These are phyloP conservation scores for Melanotaenia duboulayi DNA, from an alignment of 2,113 vertebrate genomes.

Conservation along the genomic window DNA sequence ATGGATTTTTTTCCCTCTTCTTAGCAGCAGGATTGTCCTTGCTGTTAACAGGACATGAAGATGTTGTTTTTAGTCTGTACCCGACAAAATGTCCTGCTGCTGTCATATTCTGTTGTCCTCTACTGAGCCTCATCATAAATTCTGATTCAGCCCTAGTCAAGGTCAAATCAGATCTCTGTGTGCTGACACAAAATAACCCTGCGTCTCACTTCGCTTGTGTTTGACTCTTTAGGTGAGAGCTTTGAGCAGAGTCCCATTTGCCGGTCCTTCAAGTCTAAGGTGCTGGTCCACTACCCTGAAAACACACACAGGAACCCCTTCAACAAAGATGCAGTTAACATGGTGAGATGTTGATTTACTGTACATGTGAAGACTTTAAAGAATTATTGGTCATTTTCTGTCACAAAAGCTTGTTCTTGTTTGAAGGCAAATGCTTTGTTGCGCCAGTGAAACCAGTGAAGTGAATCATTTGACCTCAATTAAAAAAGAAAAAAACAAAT, in stretches of 20 bases:
- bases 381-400: not conserved
- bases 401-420: not conserved
- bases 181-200: not conserved
- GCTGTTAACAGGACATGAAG: conserved; percentile 18
- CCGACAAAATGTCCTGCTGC: conserved; percentile 34
- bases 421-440: conserved; percentile 4
- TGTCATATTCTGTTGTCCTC: conserved; percentile 5
- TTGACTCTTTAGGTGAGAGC: conserved; percentile 87
- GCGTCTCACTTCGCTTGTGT: not conserved
- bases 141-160: conserved; percentile 18
- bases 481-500: not conserved
- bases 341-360: conserved; percentile 83
- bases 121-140: not conserved
- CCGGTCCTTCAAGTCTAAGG: conserved; percentile 97
- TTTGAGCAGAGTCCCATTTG: conserved; percentile 96
- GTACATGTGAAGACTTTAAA: too few relatives aligned
- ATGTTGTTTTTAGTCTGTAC: conserved; percentile 8
- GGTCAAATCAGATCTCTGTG: conserved; percentile 1
- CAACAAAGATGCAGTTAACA: conserved; percentile 95
- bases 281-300: conserved; percentile 95
- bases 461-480: not conserved
- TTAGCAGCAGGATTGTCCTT: conserved; percentile 38
- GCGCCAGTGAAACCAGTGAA: not conserved
- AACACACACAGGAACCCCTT: conserved; percentile 95
- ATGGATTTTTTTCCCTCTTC: conserved; percentile 12